Base-by-base conservation (phyloP, 2,888 invertebrate genomes). In the Sabatieria punctata region DNA sequence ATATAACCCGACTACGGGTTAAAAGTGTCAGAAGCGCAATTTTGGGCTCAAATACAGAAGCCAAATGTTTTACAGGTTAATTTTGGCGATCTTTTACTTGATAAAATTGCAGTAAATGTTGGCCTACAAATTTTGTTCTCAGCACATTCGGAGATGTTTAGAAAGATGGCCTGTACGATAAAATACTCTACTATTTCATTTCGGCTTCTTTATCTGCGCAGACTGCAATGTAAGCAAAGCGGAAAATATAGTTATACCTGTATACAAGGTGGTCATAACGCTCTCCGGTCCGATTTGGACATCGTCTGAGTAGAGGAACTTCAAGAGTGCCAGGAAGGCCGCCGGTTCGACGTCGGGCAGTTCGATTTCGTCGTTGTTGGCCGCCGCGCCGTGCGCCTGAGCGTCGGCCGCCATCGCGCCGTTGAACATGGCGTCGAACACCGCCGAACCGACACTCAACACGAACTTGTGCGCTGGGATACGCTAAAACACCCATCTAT, bases 361-460 rank as follows among this genome's bases (percentile, higher is more conserved):
- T 61, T 82, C 81, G 43, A 84, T 77, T 57, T 82, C 79, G 48
- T 77, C 74, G 42, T 77, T 75, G 49, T 75, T 73, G n/a, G n/a
- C n/a, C 38, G n/a, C 19, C 19, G n/a, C 38, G 15, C 19, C 38
- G 8, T 6, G 8, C 19, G 19, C 22, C 38, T n/a, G 8, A 6
- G 11, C 19, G 8, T 8, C 38, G 8, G 38, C 47, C 1, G 78
- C 77, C 57, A 80, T 66, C 1, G 78, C 77, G 26, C 83, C 81
- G 61, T 82, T 81, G 60, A 85, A 84, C 79, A 84, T 80, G 6
- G 81, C 82, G 65, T 84, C 82, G 63, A 85, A 85, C 1, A 85
- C 84, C 0, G 81, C 81, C 60, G 82, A 82, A 1, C 83, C 82
- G 8, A 81, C 78, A 0, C 81, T 80, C 30, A 85, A 65, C 0